These are phyloP conservation scores for Agriopis marginaria DNA, from an alignment of 2,888 invertebrate species.

Conservation along the genomic window DNA sequence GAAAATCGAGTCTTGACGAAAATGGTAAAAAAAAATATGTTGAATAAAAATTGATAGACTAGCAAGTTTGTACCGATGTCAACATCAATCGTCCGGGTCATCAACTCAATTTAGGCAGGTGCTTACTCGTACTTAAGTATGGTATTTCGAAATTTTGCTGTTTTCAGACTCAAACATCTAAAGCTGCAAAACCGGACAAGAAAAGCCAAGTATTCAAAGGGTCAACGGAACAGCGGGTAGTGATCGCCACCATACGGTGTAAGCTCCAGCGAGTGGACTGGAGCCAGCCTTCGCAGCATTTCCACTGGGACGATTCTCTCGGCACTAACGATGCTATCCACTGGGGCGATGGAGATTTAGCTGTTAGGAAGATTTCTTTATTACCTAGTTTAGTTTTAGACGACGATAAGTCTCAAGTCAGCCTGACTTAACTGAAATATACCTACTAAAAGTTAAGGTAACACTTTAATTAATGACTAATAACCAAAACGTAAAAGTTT, in stretches of 20 bases:
- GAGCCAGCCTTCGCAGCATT: constrained; percentile 84
- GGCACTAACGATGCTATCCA: constrained; percentile 71
- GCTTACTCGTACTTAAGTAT: neutral
- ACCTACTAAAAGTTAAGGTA: too few species aligned
- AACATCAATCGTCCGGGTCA: neutral
- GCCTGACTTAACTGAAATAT: too few species aligned
- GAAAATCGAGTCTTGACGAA: too few species aligned
- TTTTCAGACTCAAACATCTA: constrained; percentile 52
- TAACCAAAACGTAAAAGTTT: too few species aligned
- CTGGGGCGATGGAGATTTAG: constrained; percentile 78
- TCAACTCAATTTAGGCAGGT: neutral
- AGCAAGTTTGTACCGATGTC: neutral
- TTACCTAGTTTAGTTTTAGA: neutral
- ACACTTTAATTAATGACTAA: too few species aligned
- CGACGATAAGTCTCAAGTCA: too few species aligned
- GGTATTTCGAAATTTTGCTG: neutral
- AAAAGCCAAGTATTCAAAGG: constrained; percentile 59
- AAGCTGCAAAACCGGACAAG: constrained; percentile 62
- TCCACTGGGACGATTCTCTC: constrained; percentile 85
- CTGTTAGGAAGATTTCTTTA: constrained; percentile 56
- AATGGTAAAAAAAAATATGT: too few species aligned
- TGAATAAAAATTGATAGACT: too few species aligned
- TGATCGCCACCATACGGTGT: constrained; percentile 81
- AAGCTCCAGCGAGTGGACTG: constrained; percentile 78
- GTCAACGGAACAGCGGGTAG: constrained; percentile 63